Conservation (phyloP, 1,140 invertebrate genomes). For the Oncopodura yosiiana region DNA sequence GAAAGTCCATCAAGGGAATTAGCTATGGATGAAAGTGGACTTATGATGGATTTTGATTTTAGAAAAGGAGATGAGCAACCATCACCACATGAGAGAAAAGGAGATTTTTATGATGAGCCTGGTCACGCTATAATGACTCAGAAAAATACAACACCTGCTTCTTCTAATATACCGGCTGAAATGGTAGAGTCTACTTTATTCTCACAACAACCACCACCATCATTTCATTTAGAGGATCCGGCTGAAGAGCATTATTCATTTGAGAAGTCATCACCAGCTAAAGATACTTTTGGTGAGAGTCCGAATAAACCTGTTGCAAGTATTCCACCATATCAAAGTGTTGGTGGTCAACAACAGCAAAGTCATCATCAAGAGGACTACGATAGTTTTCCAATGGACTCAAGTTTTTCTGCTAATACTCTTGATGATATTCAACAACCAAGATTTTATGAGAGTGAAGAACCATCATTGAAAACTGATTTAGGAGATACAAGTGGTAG, state of each 20-base stretch:
- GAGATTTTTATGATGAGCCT: slow-evolving; percentile 19
- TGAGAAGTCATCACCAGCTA: not conserved
- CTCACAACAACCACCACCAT: slow-evolving; percentile 19
- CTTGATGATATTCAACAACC: slow-evolving; percentile 28
- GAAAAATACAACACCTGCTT: too few relatives aligned
- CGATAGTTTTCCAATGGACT: not conserved
- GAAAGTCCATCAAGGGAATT: slow-evolving; percentile 28
- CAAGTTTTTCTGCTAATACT: slow-evolving; percentile 4
- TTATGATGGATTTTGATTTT: slow-evolving; percentile 27
- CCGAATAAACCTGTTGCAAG: slow-evolving; percentile 17
- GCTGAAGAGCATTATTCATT: slow-evolving; percentile 10
- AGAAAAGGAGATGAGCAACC: slow-evolving; percentile 22
- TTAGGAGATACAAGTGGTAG: slow-evolving; percentile 6
- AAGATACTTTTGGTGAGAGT: not conserved
- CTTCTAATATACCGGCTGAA: slow-evolving; percentile 4
- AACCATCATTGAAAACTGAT: slow-evolving; percentile 22
- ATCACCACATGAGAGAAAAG: slow-evolving; percentile 15
- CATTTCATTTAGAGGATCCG: slow-evolving; percentile 1
- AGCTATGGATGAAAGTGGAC: slow-evolving; percentile 19
- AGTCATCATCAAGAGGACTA: not conserved
- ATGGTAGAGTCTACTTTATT: slow-evolving; percentile 24
- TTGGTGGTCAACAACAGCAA: slow-evolving; percentile 9
- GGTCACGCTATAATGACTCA: too few relatives aligned
- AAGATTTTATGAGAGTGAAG: slow-evolving; percentile 31
- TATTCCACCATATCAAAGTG: slow-evolving; percentile 24